Base-by-base conservation (phyloP, 2,888 invertebrate species). In the Acronicta alni region DNA sequence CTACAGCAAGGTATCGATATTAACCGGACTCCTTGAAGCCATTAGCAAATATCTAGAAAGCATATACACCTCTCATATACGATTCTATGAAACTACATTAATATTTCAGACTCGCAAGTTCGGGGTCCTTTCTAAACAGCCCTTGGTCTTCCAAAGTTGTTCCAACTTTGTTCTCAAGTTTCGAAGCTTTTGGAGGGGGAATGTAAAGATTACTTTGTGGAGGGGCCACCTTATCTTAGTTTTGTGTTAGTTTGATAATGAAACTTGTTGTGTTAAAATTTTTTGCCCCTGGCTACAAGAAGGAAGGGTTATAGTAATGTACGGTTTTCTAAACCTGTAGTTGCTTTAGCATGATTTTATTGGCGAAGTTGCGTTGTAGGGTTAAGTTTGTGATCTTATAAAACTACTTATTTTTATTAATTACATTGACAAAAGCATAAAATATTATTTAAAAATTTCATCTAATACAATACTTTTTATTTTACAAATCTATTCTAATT, bases 141-240 rank as follows among this genome's bases (percentile, higher is more conserved):
- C 94, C 89, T 93, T 94, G 93, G 94, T 92, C 93, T 93, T 94
- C 90, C 77, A 87, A 93, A 93, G 94, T 94, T 94, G 91, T 94
- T 93, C 90, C 91, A 93, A 94, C 91, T 94, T 93, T 86, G 89
- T 85, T 84, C 79, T 52, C 49, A 84, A 86, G 84, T 89, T 88
- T 73, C 75, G 84, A 85, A 87, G 87, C 84, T 84, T 86, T 86
- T 82, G 85, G 80, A 53, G 86, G 88, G 89, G 85, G 86, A 83
- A 83, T 82, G 89, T 86, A 90, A 89, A 92, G 93, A 92, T 93
- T 92, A 92, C 88, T 89, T 89, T 85, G 84, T 84, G 82, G 77
- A 83, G 85, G 84, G 82, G 82, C 79, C 80, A 81, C 83, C 89
- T 90, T 92, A 92, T 92, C 92, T 91, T 85, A 85, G 87, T 86